Percentiles rank a stretch among this genome's conserved stretches.
Conservation (phyloP, 1,140 invertebrate species). For the Kradibia gibbosae region DNA sequence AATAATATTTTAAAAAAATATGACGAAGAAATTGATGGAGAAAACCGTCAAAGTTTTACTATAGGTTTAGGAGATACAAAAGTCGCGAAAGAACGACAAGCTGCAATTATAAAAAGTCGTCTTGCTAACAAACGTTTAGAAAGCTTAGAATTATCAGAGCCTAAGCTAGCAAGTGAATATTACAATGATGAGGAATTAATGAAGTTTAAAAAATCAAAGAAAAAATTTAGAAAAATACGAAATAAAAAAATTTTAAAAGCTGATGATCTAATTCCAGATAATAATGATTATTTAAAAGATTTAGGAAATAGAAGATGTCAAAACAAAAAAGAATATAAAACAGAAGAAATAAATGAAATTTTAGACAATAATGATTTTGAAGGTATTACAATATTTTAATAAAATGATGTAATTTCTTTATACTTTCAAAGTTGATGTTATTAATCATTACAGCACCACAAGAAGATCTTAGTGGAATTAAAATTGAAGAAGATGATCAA, state of each 20-base stretch:
- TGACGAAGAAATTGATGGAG: conserved; percentile 94
- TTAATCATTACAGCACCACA: conserved; percentile 69
- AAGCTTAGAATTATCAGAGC: conserved; percentile 78
- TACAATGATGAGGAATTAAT: conserved; percentile 86
- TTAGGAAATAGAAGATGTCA: conserved; percentile 73
- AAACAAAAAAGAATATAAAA: conserved; percentile 62
- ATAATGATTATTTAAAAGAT: conserved; percentile 72
- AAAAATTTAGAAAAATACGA: conserved; percentile 78
- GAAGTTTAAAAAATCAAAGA: conserved; percentile 95
- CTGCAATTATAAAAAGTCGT: conserved; percentile 74
- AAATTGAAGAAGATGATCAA: conserved; percentile 83
- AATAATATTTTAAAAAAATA: conserved; percentile 89
- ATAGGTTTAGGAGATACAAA: conserved; percentile 78
- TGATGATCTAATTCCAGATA: conserved; percentile 71
- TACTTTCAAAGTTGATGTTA: conserved; percentile 42
- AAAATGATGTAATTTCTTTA: conserved; percentile 33
- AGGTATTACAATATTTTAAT: conserved; percentile 61
- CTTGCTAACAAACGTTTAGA: conserved; percentile 82
- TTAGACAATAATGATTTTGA: conserved; percentile 74
- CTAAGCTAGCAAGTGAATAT: conserved; percentile 90
- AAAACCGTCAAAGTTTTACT: conserved; percentile 84
- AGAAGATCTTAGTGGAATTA: conserved; percentile 76
- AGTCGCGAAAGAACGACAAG: conserved; percentile 70
- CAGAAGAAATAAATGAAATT: conserved; percentile 59
- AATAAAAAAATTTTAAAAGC: conserved; percentile 72